Conservation (phyloP, 2,888 invertebrate species). For the Idaea straminata region DNA sequence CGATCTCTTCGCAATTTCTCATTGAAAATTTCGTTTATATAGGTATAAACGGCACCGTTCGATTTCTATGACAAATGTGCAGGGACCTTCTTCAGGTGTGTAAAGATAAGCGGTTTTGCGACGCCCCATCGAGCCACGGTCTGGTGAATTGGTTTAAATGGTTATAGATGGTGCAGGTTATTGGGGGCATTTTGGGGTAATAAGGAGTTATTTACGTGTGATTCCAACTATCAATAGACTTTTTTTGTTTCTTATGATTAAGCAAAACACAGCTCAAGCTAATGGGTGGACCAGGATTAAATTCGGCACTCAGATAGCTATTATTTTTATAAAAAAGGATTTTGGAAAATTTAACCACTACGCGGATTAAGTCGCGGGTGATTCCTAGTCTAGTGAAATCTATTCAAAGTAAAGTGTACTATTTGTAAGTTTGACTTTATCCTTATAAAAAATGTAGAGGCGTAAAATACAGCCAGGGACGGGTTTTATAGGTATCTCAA, state of each 20-base stretch:
- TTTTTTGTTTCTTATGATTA: not conserved
- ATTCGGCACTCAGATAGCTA: too few relatives aligned
- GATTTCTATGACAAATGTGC: conserved; percentile 1
- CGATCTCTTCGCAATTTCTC: conserved; percentile 45
- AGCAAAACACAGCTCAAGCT: not conserved
- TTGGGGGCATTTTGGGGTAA: not conserved
- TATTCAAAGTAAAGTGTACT: not conserved
- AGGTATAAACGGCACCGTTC: conserved; percentile 7
- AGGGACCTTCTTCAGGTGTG: not conserved
- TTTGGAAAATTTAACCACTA: too few relatives aligned
- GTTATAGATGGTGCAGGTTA: not conserved
- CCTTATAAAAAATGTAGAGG: not conserved
- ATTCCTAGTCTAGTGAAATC: too few relatives aligned
- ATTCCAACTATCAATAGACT: not conserved
- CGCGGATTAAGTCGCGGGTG: too few relatives aligned
- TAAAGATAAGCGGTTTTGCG: not conserved
- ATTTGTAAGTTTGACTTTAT: not conserved
- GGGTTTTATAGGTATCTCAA: not conserved
- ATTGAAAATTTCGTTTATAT: conserved; percentile 42
- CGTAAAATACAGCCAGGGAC: not conserved
- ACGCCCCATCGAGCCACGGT: not conserved
- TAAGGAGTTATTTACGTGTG: not conserved
- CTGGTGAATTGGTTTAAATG: not conserved
- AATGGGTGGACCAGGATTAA: too few relatives aligned
- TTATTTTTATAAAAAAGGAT: too few relatives aligned